Percentiles rank a stretch among this genome's conserved stretches.
These are phyloP conservation scores for Drosophila ochracea DNA, from an alignment of 2,888 invertebrate species.

Conservation along the genomic window DNA sequence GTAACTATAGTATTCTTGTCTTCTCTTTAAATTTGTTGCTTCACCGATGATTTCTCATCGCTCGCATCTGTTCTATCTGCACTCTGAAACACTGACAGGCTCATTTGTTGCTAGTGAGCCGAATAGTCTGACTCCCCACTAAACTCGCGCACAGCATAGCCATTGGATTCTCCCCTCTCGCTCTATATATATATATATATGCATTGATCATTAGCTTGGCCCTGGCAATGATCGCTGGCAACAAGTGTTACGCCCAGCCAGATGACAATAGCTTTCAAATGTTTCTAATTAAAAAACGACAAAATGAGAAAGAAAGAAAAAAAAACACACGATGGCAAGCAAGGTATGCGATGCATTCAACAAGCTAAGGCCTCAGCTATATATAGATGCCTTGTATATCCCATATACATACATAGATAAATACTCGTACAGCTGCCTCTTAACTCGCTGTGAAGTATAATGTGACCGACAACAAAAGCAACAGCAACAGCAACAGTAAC, in stretches of 20 bases:
- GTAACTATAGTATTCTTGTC: background rate
- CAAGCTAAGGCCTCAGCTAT: slow-evolving; percentile 32
- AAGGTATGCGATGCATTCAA: slow-evolving; percentile 8
- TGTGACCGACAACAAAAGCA: slow-evolving; percentile 56
- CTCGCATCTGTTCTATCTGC: slow-evolving; percentile 26
- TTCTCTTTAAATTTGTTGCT: background rate
- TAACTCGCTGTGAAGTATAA: slow-evolving; percentile 72
- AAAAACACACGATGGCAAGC: background rate
- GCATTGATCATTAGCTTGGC: slow-evolving; percentile 61
- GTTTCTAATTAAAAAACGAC: slow-evolving; percentile 76
- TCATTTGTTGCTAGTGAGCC: slow-evolving; percentile 73
- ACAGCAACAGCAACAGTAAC: slow-evolving; percentile 7
- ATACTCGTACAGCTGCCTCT: slow-evolving; percentile 56
- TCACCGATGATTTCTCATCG: background rate
- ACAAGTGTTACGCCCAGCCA: slow-evolving; percentile 68
- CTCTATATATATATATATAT: slow-evolving; percentile 1
- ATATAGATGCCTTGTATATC: slow-evolving; percentile 55
- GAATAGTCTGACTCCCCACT: slow-evolving; percentile 40
- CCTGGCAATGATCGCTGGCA: slow-evolving; percentile 71
- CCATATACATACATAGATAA: slow-evolving; percentile 10
- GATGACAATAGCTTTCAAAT: slow-evolving; percentile 78
- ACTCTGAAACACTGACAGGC: slow-evolving; percentile 57
- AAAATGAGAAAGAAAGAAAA: slow-evolving; percentile 24
- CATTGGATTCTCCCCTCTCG: slow-evolving; percentile 24
- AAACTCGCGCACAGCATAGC: slow-evolving; percentile 4